These are phyloP conservation scores for Macrocentrus cingulum DNA, from an alignment of 1,140 invertebrate species.

Conservation along the genomic window DNA sequence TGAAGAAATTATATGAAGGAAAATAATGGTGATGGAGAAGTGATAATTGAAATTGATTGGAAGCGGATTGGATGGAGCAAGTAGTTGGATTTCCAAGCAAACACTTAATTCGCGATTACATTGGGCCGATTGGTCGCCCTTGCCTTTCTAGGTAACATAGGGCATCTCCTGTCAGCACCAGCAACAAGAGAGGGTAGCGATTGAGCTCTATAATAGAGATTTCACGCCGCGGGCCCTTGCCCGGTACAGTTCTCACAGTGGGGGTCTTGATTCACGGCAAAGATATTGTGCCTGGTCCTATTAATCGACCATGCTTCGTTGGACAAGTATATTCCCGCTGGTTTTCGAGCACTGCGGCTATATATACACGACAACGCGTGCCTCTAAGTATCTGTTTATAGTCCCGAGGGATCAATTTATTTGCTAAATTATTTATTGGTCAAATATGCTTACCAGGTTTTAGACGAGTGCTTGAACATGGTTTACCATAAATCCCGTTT, in stretches of 20 bases:
- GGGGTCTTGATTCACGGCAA: slow-evolving; percentile 40
- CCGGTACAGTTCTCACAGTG: slow-evolving; percentile 56
- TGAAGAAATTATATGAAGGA: not conserved
- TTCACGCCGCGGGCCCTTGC: slow-evolving; percentile 54
- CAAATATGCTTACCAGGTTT: slow-evolving; percentile 52
- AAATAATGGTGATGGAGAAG: not conserved
- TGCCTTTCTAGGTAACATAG: slow-evolving; percentile 17
- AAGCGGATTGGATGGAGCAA: slow-evolving; percentile 8
- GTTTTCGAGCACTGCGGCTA: not conserved
- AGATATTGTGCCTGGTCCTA: slow-evolving; percentile 36
- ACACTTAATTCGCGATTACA: slow-evolving; percentile 58
- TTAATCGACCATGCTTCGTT: not conserved
- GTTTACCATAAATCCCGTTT: slow-evolving; percentile 51
- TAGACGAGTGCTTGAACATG: slow-evolving; percentile 45
- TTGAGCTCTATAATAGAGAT: slow-evolving; percentile 55
- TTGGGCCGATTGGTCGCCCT: slow-evolving; percentile 34
- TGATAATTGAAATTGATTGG: slow-evolving; percentile 5
- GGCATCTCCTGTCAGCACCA: slow-evolving; percentile 48
- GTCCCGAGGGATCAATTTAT: slow-evolving; percentile 57
- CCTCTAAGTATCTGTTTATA: slow-evolving; percentile 59
- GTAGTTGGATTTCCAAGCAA: slow-evolving; percentile 35
- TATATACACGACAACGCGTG: slow-evolving; percentile 44
- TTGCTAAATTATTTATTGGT: slow-evolving; percentile 60
- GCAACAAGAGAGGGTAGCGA: slow-evolving; percentile 29
- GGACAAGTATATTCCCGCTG: slow-evolving; percentile 10